Percentiles rank a stretch among this genome's conserved stretches.
phyloP scores from a whole-genome alignment of 2,888 invertebrate genomes.

The Timandra comae region DNA sequence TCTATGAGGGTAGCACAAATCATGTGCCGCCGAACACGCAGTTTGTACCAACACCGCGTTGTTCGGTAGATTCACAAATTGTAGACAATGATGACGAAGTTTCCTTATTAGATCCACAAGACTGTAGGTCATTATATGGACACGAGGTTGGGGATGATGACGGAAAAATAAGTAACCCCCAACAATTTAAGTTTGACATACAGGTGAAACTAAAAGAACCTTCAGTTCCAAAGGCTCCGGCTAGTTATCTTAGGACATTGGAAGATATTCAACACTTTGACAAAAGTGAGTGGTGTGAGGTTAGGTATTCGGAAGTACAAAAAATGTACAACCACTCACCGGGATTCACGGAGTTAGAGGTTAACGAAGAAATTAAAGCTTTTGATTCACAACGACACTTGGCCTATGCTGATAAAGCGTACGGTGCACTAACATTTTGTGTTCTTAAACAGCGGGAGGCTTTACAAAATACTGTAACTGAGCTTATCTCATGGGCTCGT shows the following conservation, averaged over 20 bases:
- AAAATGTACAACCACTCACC: conserved; percentile 15
- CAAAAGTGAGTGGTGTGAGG: conserved; percentile 8
- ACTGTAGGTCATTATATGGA: no score
- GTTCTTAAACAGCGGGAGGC: conserved; percentile 18
- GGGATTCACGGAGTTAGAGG: conserved; percentile 16
- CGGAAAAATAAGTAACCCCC: no score
- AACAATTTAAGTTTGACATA: conserved; percentile 2
- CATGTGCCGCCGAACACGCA: no score
- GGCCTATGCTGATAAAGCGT: conserved; percentile 17
- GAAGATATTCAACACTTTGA: conserved; percentile 10
- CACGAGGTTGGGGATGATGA: no score
- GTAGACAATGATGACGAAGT: no score
- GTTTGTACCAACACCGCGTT: no score
- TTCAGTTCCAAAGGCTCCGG: conserved; percentile 8
- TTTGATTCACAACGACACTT: conserved; percentile 15
- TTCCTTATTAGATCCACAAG: no score
- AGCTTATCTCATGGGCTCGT: conserved; percentile 7
- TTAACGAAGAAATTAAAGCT: conserved; percentile 17
- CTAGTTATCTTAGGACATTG: conserved; percentile 7
- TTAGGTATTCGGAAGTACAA: conserved; percentile 16
- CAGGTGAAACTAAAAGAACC: conserved; percentile 14
- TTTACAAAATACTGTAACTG: conserved; percentile 12
- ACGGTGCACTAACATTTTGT: conserved; percentile 18
- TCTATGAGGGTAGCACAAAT: no score
- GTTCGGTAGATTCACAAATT: no score